Evolutionary conservation across 92 coral and sea anemone species (phyloP).

Genomic region (Heteractis magnifica): DNA sequence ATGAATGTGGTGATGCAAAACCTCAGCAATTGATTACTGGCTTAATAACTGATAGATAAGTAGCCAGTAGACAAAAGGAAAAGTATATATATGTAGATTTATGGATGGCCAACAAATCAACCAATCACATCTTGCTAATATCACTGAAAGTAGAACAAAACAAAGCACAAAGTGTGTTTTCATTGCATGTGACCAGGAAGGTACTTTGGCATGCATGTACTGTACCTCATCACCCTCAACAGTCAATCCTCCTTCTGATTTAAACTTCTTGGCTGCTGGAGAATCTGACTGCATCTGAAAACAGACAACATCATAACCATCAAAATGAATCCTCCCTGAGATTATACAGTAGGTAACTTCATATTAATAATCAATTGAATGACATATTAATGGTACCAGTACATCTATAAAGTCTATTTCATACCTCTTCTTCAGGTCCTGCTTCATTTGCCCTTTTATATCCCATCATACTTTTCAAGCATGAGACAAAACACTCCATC

Average conservation of each 20-base stretch:
- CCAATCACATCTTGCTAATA: not conserved
- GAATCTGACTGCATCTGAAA: slow-evolving; percentile 57
- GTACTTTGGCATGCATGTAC: slow-evolving; percentile 4
- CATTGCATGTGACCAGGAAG: not conserved
- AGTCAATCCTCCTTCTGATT: slow-evolving; percentile 47
- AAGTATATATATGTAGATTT: no score
- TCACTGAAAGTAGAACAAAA: slow-evolving; percentile 5
- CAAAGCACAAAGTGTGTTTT: not conserved
- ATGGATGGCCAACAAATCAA: not conserved
- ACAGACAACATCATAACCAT: no score
- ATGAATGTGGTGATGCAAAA: no score
- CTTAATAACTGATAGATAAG: no score
- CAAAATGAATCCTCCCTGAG: no score
- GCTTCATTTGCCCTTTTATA: not conserved
- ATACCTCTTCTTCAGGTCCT: slow-evolving; percentile 5
- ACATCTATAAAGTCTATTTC: not conserved
- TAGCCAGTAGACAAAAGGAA: no score
- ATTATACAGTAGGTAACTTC: not conserved
- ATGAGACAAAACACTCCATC: slow-evolving; percentile 41
- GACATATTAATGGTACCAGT: no score
- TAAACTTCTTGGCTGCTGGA: slow-evolving; percentile 79
- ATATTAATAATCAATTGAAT: no score
- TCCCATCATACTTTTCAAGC: slow-evolving; percentile 24
- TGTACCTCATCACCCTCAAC: slow-evolving; percentile 40
- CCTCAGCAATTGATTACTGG: no score